Conservation (phyloP, 2,797 vertebrate species). For the Hozukius guyotensis region DNA sequence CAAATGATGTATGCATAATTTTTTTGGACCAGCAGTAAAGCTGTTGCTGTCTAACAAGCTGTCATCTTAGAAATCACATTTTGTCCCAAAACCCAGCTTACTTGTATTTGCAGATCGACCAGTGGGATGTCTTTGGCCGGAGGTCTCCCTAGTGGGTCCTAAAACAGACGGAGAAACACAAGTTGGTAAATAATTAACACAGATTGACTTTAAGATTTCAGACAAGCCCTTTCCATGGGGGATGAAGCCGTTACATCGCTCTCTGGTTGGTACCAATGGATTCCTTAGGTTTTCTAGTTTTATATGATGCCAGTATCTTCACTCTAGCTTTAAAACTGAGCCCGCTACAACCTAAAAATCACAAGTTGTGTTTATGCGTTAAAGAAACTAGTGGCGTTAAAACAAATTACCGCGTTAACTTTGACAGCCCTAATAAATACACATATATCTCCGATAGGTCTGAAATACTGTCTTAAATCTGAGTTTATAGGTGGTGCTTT, state of each 20-base stretch:
- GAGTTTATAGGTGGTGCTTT: not conserved
- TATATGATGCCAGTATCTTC: no score
- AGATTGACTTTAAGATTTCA: no score
- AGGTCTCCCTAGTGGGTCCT: slow-evolving; percentile 95
- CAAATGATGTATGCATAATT: not conserved
- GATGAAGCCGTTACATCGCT: no score
- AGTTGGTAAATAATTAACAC: not conserved
- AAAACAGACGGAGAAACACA: not conserved
- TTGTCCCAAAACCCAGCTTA: slow-evolving; percentile 69
- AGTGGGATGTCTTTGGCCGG: slow-evolving; percentile 95
- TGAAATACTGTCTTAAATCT: not conserved
- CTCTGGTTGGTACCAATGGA: no score
- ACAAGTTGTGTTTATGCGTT: no score
- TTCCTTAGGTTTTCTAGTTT: no score
- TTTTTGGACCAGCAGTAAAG: not conserved
- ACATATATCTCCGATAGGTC: not conserved
- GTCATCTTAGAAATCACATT: not conserved
- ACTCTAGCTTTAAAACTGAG: no score
- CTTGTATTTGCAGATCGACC: slow-evolving; percentile 96
- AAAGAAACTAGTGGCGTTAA: no score
- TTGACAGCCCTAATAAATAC: not conserved
- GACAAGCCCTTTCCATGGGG: no score
- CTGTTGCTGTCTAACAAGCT: not conserved
- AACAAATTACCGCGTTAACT: no score
- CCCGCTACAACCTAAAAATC: no score